These are phyloP conservation scores for Lepisosteus oculatus DNA, from an alignment of 2,113 vertebrate genomes.

Conservation along the genomic window DNA sequence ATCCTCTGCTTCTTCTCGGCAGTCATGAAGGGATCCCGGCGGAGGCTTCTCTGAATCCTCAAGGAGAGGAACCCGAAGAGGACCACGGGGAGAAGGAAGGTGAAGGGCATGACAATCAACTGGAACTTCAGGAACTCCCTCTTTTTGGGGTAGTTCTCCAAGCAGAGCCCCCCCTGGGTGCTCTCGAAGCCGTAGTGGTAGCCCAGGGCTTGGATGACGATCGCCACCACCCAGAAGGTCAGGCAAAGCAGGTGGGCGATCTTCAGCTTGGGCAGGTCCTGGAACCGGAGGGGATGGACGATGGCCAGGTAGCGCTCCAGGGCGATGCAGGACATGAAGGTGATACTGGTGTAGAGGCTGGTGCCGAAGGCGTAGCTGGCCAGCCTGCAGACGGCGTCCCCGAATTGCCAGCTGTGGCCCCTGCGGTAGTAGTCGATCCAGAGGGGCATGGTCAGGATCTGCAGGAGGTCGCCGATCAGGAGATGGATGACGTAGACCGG, in stretches of 20 bases:
- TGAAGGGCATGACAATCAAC: background rate
- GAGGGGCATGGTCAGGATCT: conserved; percentile 29
- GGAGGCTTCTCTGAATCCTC: background rate
- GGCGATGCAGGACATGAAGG: conserved; percentile 28
- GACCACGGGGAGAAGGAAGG: conserved; percentile 18
- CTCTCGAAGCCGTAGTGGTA: background rate
- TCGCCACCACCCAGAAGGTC: background rate
- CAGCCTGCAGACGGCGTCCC: background rate
- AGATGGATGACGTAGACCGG: conserved; percentile 32
- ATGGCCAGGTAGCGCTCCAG: conserved; percentile 28
- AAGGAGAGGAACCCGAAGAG: background rate
- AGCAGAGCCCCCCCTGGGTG: background rate
- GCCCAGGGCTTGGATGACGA: background rate
- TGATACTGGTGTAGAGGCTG: conserved; percentile 23
- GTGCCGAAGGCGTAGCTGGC: conserved; percentile 17
- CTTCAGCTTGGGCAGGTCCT: background rate
- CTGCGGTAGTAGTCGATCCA: conserved; percentile 18
- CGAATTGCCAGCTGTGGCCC: background rate
- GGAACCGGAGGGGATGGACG: conserved; percentile 5
- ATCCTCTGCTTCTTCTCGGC: conserved; percentile 18
- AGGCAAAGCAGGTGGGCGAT: background rate
- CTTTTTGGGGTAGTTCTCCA: background rate
- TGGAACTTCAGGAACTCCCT: background rate
- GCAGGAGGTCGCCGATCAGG: conserved; percentile 21
- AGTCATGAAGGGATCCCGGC: conserved; percentile 10